A percentile compares a stretch with the other conserved stretches of the same genome.
phyloP scores from a whole-genome alignment of 2,888 invertebrate genomes.

The Lissonota sp. region DNA sequence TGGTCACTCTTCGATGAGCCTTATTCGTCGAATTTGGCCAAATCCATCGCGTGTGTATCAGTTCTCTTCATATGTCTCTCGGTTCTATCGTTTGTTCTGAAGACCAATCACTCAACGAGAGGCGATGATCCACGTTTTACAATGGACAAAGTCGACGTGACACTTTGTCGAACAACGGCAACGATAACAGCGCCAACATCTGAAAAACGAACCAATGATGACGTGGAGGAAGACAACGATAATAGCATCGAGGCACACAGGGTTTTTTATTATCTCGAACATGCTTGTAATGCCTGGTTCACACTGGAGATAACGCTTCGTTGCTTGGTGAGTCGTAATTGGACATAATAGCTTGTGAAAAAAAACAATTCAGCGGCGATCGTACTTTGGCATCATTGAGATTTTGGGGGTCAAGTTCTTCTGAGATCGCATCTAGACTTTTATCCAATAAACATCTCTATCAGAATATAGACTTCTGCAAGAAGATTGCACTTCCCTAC shows the following conservation, averaged over 20 bases:
- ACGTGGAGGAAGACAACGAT: slow-evolving; percentile 57
- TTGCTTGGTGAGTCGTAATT: slow-evolving; percentile 89
- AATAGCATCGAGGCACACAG: slow-evolving; percentile 85
- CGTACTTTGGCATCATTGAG: too few species aligned
- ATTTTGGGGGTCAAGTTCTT: too few species aligned
- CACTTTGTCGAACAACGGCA: slow-evolving; percentile 38
- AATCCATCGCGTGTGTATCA: slow-evolving; percentile 95
- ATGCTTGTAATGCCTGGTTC: slow-evolving; percentile 98
- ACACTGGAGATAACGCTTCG: slow-evolving; percentile 95
- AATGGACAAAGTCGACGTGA: slow-evolving; percentile 67
- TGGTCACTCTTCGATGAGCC: slow-evolving; percentile 99
- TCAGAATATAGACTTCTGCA: too few species aligned
- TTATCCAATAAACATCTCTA: too few species aligned
- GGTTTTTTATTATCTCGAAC: slow-evolving; percentile 96
- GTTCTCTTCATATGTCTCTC: slow-evolving; percentile 99
- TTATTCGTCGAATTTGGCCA: slow-evolving; percentile 95
- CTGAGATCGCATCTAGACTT: too few species aligned
- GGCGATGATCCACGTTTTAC: slow-evolving; percentile 44
- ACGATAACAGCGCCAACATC: slow-evolving; percentile 21
- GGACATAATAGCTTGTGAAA: background rate
- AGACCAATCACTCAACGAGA: slow-evolving; percentile 89
- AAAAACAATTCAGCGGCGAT: too few species aligned
- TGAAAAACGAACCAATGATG: slow-evolving; percentile 22
- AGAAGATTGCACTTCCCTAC: too few species aligned
- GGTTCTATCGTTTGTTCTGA: slow-evolving; percentile 97